These are phyloP conservation scores for Odocoileus virginianus DNA, from an alignment of 2,113 vertebrate genomes.

Conservation along the genomic window DNA sequence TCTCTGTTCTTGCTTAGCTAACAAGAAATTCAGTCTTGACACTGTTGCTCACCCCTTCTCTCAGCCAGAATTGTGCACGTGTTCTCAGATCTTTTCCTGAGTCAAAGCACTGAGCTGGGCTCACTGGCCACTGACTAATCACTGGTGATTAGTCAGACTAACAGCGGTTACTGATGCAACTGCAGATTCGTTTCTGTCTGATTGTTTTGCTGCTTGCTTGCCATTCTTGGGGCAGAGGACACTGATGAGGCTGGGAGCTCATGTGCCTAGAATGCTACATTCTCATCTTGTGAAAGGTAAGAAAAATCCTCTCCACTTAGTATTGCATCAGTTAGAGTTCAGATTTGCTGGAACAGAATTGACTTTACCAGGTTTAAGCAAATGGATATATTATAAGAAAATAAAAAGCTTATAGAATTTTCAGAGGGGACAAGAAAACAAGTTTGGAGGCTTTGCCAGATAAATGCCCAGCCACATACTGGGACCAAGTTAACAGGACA, in stretches of 20 bases:
- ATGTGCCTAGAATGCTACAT: background rate
- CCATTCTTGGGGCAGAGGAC: background rate
- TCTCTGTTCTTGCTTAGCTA: background rate
- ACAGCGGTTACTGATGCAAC: background rate
- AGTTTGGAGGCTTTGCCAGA: background rate
- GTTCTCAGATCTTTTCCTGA: background rate
- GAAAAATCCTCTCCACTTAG: background rate
- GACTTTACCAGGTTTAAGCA: background rate
- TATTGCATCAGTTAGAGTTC: background rate
- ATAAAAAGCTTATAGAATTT: background rate
- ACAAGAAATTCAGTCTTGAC: background rate
- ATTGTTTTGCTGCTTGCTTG: background rate
- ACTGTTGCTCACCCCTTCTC: background rate
- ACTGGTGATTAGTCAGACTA: background rate
- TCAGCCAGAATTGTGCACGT: background rate
- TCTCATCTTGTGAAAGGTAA: background rate
- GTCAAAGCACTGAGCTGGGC: background rate
- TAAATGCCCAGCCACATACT: background rate
- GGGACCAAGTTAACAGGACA: background rate
- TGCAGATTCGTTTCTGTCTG: background rate
- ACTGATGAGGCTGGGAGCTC: background rate
- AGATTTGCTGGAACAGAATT: background rate
- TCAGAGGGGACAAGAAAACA: background rate
- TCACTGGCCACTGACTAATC: background rate
- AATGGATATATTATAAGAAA: background rate